Evolutionary conservation across 1,140 invertebrate genomes (phyloP), one percentile per base, ranked within the genome.

Genomic region (Drosophila tropicalis): DNA sequence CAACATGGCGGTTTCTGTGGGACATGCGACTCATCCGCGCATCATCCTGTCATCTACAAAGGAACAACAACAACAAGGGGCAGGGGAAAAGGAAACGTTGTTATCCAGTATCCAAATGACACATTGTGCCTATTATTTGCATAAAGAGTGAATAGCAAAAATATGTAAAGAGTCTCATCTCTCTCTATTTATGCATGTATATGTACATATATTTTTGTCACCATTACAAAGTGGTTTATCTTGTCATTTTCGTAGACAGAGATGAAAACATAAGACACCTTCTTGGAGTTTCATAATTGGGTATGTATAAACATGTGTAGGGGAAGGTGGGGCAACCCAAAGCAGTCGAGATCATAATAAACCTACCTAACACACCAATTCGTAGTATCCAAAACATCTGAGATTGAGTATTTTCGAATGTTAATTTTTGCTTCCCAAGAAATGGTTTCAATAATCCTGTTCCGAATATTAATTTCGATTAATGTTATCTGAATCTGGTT

Each of bases 121-220:
- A 86, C 76, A 86, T 86, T 86, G 83, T 74, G 72, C 76, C 72
- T 84, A 87, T 87, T 86, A 87, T 86, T 86, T 86, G 84, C 84
- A 86, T 86, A 87, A 74, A 72, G 36, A 39, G 25, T 10, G 47
- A 47, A 40, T 6, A 22, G 17, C 17, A 22, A 51, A 51, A 22
- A 22, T 51, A 51, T 12, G 51, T 68, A 15, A n/a, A 32, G 22
- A 57, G 54, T 71, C 64, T 39, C n/a, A 22, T 29, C 32, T 47
- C 58, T 57, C 56, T 63, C 44, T 69, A 67, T 62, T 40, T 74
- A 41, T 19, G 6, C 10, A 1, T 25, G 9, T 29, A 5, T 32
- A n/a, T 56, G 7, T 12, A 25, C 22, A 6, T 56, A 22, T 34
- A 3, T 15, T n/a, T 57, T 57, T 57, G 29, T 9, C 58, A 19